These are phyloP conservation scores for Pluvianellus socialis DNA, from an alignment of 2,113 vertebrate genomes.

Conservation along the genomic window DNA sequence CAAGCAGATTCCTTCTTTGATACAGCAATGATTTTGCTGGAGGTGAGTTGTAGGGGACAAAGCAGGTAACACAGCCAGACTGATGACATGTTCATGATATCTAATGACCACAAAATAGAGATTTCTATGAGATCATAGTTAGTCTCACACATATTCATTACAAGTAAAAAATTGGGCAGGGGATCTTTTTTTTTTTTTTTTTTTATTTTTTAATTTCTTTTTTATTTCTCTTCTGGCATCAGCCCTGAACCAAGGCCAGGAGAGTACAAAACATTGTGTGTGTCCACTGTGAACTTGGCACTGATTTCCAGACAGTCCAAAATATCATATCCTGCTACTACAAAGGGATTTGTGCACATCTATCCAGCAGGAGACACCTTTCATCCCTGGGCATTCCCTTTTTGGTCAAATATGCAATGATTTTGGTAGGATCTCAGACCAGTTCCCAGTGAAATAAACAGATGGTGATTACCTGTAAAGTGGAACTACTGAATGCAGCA, in stretches of 20 bases:
- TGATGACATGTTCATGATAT: slow-evolving; percentile 14
- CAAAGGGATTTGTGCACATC: neutral
- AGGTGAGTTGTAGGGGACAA: neutral
- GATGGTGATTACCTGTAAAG: neutral
- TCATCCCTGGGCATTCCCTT: neutral
- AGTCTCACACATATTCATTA: slow-evolving; percentile 53
- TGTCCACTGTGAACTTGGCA: neutral
- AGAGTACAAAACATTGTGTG: neutral
- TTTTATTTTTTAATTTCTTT: neutral
- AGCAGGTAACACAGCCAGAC: neutral
- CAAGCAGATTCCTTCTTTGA: neutral
- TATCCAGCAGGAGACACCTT: neutral
- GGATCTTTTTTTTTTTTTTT: neutral
- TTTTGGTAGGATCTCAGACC: neutral
- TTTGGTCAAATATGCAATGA: neutral
- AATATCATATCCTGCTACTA: neutral
- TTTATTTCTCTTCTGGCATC: neutral
- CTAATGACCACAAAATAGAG: slow-evolving; percentile 23
- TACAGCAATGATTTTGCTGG: neutral
- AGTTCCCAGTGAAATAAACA: neutral
- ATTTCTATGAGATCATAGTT: slow-evolving; percentile 34
- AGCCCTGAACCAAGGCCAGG: neutral
- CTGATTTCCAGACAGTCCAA: neutral
- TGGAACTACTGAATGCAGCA: neutral
- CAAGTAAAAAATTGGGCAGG: slow-evolving; percentile 17